Evolutionary conservation across 2,113 vertebrate genomes (phyloP), one percentile per base, ranked within the genome.

Genomic region (Rana temporaria): DNA sequence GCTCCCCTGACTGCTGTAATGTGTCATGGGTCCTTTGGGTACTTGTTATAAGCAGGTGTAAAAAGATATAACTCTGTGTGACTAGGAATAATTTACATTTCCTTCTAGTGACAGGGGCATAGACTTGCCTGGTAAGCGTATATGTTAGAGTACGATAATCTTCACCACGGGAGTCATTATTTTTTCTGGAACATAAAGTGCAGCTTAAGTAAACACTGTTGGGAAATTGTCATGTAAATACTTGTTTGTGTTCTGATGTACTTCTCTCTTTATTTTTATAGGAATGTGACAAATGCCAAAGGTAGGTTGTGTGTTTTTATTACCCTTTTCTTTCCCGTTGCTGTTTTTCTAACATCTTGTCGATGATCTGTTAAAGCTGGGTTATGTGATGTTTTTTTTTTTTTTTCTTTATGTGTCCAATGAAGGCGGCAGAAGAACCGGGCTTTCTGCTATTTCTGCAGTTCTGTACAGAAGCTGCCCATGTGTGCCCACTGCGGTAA

Each of bases 281-380:
- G 98, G 98, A 99, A 72, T 99, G 98, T 89, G 98, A 99, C 86
- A 99, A 98, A 86, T 99, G 98, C 86, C 96, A 97, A 89, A 97
- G 96, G 98, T 99, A 91, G 94, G 88, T 85, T 24, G 20, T 18
- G 24, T 48, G 24, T 56, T 24, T 57, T 72, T 82, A 74, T 74
- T 84, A 82, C 62, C 5, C 14, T 15, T 72, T 24, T 87, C 38
- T 42, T 48, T 48, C 9, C n/a, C 9, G 15, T 75, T 62, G 85
- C 83, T 84, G 32, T 85, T 38, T 14, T 4, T 38, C 22, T 52
- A 19, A 38, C 56, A 18, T n/a, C 52, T 72, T 72, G 56, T 80
- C 17, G 20, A 20, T 63, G 4, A 48, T 62, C 16, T 62, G 57
- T 62, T 65, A 8, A 26, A 52, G 60, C 32, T 57, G 15, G 26